A percentile compares a stretch with the other conserved stretches of the same genome.
These are phyloP conservation scores for Microplitis manilae DNA, from an alignment of 2,888 invertebrate species.

Conservation along the genomic window DNA sequence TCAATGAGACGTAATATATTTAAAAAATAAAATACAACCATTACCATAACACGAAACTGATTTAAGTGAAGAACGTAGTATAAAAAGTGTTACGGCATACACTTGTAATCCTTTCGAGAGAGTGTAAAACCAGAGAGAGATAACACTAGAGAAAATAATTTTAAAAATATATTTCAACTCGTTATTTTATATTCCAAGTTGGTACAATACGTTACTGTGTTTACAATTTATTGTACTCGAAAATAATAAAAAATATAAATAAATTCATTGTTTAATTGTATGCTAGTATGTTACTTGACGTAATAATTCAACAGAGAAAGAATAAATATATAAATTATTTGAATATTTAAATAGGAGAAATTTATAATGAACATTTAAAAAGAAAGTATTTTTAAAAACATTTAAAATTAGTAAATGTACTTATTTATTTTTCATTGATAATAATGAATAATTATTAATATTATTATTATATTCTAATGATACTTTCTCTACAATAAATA, in stretches of 20 bases:
- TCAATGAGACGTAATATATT: not conserved
- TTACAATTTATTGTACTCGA: not conserved
- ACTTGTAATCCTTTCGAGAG: conserved; percentile 13
- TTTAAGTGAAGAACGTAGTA: conserved; percentile 18
- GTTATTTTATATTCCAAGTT: not conserved
- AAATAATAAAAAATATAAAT: not conserved
- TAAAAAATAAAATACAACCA: not conserved
- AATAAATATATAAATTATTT: not conserved
- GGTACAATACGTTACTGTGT: not conserved
- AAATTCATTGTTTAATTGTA: not conserved
- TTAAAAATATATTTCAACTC: not conserved
- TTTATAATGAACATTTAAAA: not conserved
- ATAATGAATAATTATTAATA: not conserved
- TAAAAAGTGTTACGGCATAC: conserved; percentile 19
- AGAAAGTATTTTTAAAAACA: not conserved
- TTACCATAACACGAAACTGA: conserved; percentile 24
- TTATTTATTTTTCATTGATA: not conserved
- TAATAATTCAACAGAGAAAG: not conserved
- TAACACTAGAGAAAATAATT: not conserved
- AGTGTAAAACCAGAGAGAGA: not conserved
- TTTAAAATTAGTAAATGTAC: not conserved
- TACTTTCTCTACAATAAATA: not conserved
- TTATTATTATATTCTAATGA: not conserved
- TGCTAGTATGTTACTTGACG: no score
- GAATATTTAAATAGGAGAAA: not conserved